Evolutionary conservation across 2,113 vertebrate species (phyloP).

Genomic region (Carassius carassius): DNA sequence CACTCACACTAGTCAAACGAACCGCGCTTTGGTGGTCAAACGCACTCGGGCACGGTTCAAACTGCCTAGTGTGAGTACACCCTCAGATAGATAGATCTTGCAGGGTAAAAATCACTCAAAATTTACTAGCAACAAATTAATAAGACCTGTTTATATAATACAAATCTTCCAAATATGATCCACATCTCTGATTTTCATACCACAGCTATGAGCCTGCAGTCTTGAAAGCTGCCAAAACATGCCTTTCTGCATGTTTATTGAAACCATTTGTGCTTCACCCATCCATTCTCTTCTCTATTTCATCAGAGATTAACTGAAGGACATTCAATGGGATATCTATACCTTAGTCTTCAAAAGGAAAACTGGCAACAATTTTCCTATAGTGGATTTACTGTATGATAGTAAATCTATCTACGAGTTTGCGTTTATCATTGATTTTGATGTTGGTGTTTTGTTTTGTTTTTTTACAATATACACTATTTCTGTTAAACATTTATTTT

Average conservation of each 20-base stretch:
- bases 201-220: neutral
- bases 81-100: neutral
- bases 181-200: neutral
- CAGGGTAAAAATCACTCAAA: neutral
- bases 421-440: neutral
- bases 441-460: neutral
- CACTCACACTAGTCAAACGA: too few relatives aligned
- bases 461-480: neutral
- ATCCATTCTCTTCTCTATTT: neutral
- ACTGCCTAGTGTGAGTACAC: too few relatives aligned
- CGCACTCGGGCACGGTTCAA: too few relatives aligned
- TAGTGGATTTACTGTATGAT: too few relatives aligned
- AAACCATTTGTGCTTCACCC: neutral
- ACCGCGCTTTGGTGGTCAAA: too few relatives aligned
- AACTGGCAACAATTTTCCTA: too few relatives aligned
- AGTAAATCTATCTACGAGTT: neutral
- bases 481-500: neutral
- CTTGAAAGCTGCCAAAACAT: constrained; percentile 6
- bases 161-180: constrained; percentile 50
- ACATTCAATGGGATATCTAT: neutral
- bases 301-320: neutral
- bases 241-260: neutral
- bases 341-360: neutral
- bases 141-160: constrained; percentile 33
- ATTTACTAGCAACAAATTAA: neutral